These are phyloP conservation scores for Rhagologus leucostigma DNA, from an alignment of 2,113 vertebrate species.

Conservation along the genomic window DNA sequence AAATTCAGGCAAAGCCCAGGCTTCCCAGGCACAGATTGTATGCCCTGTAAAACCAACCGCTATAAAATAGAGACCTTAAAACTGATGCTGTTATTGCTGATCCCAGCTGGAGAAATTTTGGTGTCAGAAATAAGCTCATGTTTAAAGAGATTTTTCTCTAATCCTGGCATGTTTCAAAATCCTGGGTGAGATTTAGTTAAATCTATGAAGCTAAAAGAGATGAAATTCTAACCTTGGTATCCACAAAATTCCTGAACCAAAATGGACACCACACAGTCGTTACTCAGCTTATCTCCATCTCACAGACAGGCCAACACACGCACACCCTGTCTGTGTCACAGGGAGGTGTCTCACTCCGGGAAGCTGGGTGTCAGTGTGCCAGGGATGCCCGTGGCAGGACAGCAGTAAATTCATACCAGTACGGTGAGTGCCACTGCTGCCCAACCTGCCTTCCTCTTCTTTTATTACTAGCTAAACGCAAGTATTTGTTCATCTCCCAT, in stretches of 20 bases:
- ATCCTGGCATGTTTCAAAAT: slow-evolving; percentile 8
- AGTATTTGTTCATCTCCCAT: background rate
- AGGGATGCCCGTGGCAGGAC: background rate
- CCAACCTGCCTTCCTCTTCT: background rate
- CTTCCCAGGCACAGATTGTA: background rate
- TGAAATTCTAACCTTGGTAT: background rate
- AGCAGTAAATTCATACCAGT: background rate
- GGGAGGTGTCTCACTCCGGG: fast-evolving
- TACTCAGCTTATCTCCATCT: background rate
- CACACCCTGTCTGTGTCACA: fast-evolving
- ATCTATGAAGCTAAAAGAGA: background rate
- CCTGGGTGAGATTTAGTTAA: slow-evolving; percentile 35
- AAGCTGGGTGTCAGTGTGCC: background rate
- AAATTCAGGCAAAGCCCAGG: background rate
- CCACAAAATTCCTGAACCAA: background rate
- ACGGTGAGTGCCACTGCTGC: background rate
- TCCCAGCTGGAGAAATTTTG: background rate
- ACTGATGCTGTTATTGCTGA: background rate
- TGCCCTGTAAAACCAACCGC: background rate
- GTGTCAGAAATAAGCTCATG: background rate
- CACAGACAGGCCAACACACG: fast-evolving
- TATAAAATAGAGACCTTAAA: background rate
- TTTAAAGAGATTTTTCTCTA: slow-evolving; percentile 26
- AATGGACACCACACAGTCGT: fast-evolving
- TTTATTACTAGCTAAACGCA: background rate